Base-by-base conservation (phyloP, 1,140 invertebrate species). In the Bombus polaris region DNA sequence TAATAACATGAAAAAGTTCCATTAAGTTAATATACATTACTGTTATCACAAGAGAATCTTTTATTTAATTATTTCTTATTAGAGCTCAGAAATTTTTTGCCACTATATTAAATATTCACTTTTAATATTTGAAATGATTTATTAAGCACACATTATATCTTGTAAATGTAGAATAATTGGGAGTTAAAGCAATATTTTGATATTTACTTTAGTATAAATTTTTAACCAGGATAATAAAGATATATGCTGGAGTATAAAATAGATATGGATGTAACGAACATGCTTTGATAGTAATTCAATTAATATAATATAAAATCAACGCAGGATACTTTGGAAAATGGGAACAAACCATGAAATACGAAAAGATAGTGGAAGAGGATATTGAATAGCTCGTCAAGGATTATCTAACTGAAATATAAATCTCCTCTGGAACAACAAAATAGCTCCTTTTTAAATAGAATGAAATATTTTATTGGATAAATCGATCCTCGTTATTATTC, bases 351-450 rank as follows among this genome's bases (percentile, higher is more conserved):
- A 5, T 25, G 0, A 57, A 35, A 37, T 75, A 37, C 12, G 35
- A 75, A 75, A 57, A 35, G 6, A 4, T 15, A 28, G 10, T 15
- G 35, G 5, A 35, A 22, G n/a, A 37, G 32, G 12, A 37, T 75
- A 53, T 57, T 57, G 10, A 25, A 57, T 15, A 13, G 25, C 12
- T 28, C 1, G 57, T 57, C 73, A 22, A n/a, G 47, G 10, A 75
- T 75, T 75, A 75, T 25, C 18, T 74, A 32, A 12, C 32, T 53
- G 44, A 74, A 73, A 73, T 73, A 73, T 47, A 47, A 47, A 32
- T 74, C n/a, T 74, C n/a, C 32, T 35, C 32, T 53, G 15, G 25
- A 53, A 28, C 47, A 75, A 75, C 53, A 28, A 75, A 37, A 53
- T 74, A 53, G 5, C n/a, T 25, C 32, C 25, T 10, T 6, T 57